Conservation (phyloP, 2,797 vertebrate genomes). For the Alca torda region DNA sequence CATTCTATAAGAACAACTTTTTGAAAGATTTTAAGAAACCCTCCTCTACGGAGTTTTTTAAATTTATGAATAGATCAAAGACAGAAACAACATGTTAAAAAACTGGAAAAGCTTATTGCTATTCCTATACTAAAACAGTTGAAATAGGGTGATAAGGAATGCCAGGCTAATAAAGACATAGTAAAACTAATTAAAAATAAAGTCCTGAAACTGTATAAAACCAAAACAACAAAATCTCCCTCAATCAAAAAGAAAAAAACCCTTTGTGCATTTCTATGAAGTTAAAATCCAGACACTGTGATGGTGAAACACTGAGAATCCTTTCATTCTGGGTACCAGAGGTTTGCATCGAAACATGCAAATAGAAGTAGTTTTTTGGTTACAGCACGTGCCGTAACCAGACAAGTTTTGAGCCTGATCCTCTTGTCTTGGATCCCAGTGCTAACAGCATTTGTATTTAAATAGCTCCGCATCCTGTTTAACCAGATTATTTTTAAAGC, state of each 20-base stretch:
- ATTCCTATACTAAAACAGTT: not conserved
- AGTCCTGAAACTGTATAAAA: not conserved
- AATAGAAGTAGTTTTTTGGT: constrained; percentile 15
- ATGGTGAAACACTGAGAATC: not conserved
- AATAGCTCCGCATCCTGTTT: not conserved
- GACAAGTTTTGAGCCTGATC: not conserved
- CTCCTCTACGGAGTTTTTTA: not conserved
- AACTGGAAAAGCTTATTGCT: not conserved
- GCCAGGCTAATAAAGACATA: not conserved
- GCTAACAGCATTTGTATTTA: not conserved
- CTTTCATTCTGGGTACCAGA: constrained; percentile 6
- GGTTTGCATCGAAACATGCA: constrained; percentile 14
- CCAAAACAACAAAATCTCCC: not conserved
- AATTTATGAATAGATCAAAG: not conserved
- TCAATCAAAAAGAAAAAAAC: not conserved
- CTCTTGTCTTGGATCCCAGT: not conserved
- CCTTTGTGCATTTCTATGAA: not conserved
- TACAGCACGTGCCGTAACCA: not conserved
- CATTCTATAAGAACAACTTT: not conserved
- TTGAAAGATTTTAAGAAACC: not conserved
- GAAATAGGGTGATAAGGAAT: not conserved
- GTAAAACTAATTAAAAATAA: not conserved
- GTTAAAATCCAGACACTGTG: constrained; percentile 15
- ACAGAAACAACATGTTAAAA: not conserved
- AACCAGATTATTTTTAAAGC: not conserved